These are phyloP conservation scores for Apteryx mantelli DNA, from an alignment of 2,113 vertebrate genomes.

Conservation along the genomic window DNA sequence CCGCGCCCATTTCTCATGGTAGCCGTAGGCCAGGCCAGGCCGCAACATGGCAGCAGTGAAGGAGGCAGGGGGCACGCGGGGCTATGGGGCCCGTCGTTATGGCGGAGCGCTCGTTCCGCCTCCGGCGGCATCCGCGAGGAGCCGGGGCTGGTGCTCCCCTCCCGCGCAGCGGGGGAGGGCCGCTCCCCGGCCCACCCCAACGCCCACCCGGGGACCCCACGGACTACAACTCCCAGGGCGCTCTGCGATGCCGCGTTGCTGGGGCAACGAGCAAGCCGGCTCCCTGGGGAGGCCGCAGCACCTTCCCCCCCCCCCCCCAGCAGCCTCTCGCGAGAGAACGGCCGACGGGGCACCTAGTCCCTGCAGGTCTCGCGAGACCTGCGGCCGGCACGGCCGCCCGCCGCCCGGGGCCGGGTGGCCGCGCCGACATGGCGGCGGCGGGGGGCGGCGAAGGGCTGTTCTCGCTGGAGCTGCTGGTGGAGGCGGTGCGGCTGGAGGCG, in stretches of 20 bases:
- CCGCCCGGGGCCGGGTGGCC: rapidly evolving
- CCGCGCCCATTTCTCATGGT: rapidly evolving
- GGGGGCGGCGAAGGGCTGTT: constrained; percentile 74
- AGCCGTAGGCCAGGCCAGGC: no score
- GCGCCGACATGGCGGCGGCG: not conserved
- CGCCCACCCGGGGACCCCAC: rapidly evolving
- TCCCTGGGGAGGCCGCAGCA: not conserved
- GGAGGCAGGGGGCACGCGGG: no score
- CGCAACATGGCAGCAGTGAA: rapidly evolving
- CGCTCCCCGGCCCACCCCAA: rapidly evolving
- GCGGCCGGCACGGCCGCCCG: not conserved
- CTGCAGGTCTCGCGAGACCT: not conserved
- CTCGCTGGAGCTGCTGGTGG: constrained; percentile 86
- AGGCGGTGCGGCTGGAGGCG: constrained; percentile 73
- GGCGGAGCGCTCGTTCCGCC: rapidly evolving
- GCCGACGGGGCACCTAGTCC: no score
- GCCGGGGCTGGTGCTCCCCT: rapidly evolving
- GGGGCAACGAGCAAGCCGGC: no score
- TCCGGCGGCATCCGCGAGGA: rapidly evolving
- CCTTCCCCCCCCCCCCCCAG: not conserved
- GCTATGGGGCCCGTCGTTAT: no score
- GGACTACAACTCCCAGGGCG: constrained; percentile 29
- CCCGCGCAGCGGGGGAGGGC: rapidly evolving
- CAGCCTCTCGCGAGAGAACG: no score
- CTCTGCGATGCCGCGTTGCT: rapidly evolving